Percentiles rank a stretch among this genome's conserved stretches.
phyloP scores from a whole-genome alignment of 2,797 vertebrate species.

The Botia almorhae region DNA sequence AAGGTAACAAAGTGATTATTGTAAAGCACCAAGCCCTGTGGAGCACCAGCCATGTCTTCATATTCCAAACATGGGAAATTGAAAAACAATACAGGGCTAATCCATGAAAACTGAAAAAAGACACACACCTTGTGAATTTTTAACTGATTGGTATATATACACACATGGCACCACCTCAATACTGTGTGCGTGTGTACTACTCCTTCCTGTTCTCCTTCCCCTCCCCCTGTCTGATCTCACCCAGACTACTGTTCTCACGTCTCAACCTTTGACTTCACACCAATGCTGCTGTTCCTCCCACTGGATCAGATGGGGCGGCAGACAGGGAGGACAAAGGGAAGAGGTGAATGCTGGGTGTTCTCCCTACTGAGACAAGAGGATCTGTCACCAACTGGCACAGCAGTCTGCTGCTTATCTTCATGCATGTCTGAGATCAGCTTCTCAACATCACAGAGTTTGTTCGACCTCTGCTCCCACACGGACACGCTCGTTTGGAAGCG shows the following conservation, averaged over 20 bases:
- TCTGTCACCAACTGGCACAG: background rate
- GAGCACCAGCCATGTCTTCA: background rate
- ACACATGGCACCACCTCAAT: too few relatives aligned
- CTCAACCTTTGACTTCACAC: background rate
- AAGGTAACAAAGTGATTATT: conserved; percentile 37
- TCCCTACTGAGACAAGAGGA: background rate
- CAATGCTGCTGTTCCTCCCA: background rate
- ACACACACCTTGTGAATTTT: too few relatives aligned
- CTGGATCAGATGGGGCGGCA: background rate
- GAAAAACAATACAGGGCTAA: conserved; percentile 16
- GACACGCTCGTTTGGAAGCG: background rate
- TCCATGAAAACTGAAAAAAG: background rate
- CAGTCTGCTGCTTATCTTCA: background rate
- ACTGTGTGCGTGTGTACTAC: too few relatives aligned
- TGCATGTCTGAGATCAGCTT: background rate
- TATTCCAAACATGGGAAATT: background rate
- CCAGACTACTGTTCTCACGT: background rate
- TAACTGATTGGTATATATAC: too few relatives aligned
- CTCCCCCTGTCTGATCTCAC: too few relatives aligned
- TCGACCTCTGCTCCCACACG: background rate
- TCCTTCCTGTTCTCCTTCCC: background rate
- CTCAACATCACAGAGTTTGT: background rate
- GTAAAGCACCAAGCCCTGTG: conserved; percentile 29
- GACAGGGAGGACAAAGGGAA: background rate
- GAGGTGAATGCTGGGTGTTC: background rate